Percentiles rank a stretch among this genome's conserved stretches.
Conservation (phyloP, 2,888 invertebrate species). For the Conus canariensis region DNA sequence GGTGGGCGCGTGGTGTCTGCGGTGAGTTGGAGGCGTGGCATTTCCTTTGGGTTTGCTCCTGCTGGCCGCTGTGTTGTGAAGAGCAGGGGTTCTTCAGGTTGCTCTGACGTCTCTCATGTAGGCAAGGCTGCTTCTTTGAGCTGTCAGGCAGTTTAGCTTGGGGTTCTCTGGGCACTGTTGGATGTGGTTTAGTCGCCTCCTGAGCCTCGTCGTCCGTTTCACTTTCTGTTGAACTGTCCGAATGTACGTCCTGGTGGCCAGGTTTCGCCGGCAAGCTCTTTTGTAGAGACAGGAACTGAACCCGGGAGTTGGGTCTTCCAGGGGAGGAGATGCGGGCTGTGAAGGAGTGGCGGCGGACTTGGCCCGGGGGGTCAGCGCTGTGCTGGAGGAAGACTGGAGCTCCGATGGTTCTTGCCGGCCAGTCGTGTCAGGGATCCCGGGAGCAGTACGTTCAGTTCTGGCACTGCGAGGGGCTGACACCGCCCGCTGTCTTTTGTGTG, state of each 20-base stretch:
- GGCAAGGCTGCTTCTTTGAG: not conserved
- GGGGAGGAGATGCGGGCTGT: not conserved
- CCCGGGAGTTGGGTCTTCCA: not conserved
- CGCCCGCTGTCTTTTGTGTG: not conserved
- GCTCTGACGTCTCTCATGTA: not conserved
- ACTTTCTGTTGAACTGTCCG: not conserved
- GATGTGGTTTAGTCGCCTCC: not conserved
- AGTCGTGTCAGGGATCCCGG: not conserved
- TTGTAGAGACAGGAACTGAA: not conserved
- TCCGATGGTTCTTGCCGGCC: not conserved
- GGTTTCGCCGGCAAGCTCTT: not conserved
- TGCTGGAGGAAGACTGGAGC: not conserved
- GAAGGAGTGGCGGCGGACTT: not conserved
- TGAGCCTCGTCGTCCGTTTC: not conserved
- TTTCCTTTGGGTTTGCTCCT: not conserved
- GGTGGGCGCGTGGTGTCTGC: not conserved
- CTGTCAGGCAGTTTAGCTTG: not conserved
- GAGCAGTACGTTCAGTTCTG: not conserved
- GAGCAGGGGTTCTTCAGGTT: not conserved
- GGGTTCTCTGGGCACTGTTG: too few relatives aligned
- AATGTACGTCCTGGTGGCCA: not conserved
- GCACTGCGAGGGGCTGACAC: slow-evolving; percentile 12
- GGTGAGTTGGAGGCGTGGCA: not conserved
- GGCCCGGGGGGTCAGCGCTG: not conserved
- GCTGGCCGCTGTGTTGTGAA: not conserved